Percentiles rank a stretch among this genome's conserved stretches.
Conservation (phyloP, 2,888 invertebrate species). For the Drosophila siamana region DNA sequence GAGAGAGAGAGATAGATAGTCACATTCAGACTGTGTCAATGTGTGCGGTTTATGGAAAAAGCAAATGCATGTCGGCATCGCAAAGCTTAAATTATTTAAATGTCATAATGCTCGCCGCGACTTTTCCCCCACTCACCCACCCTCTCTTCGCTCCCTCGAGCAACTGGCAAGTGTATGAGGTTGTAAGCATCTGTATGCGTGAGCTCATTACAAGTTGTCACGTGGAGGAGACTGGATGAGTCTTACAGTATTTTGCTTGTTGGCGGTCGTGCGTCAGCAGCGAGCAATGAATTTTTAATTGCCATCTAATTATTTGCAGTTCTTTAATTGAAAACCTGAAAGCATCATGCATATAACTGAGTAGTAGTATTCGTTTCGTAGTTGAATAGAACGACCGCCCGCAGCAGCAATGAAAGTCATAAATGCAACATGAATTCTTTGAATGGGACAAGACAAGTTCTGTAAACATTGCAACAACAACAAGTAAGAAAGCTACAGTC, state of each 20-base stretch:
- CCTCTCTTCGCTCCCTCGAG: background rate
- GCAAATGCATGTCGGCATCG: constrained; percentile 64
- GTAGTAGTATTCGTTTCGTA: constrained; percentile 21
- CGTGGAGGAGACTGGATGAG: constrained; percentile 43
- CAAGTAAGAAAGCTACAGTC: too few species aligned
- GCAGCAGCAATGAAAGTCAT: constrained; percentile 1
- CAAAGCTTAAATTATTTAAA: constrained; percentile 67
- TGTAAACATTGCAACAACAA: background rate
- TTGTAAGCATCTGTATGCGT: constrained; percentile 23
- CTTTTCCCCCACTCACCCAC: constrained; percentile 18
- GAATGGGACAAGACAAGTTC: constrained; percentile 2
- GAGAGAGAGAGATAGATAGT: constrained; percentile 6
- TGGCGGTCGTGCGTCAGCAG: constrained; percentile 42
- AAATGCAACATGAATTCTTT: constrained; percentile 28
- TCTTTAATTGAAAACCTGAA: constrained; percentile 70
- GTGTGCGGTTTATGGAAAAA: constrained; percentile 55
- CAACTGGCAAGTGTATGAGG: background rate
- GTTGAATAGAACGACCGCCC: constrained; percentile 25
- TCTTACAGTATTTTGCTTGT: constrained; percentile 35
- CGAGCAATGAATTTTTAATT: constrained; percentile 73
- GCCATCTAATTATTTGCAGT: constrained; percentile 74
- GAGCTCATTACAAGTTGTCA: constrained; percentile 64
- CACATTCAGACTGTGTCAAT: constrained; percentile 12
- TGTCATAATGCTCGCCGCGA: constrained; percentile 64
- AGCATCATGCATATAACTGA: constrained; percentile 30